Evolutionary conservation across 2,113 vertebrate species (phyloP).

Genomic region (Mionectes macconnelli): DNA sequence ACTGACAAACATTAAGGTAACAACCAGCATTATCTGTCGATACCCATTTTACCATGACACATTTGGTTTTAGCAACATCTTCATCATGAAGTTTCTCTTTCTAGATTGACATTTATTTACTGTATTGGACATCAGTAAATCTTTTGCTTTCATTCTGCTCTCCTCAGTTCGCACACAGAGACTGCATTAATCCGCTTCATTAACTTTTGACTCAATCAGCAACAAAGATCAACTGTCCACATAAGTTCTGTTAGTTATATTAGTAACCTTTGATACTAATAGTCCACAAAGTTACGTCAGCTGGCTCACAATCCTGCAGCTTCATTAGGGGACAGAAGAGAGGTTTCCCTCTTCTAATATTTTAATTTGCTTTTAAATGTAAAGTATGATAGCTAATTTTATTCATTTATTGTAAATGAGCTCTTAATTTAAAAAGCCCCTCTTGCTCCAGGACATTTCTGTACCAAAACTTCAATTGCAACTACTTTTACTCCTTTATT

Average conservation of each 20-base stretch:
- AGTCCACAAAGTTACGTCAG: not conserved
- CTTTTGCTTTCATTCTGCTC: not conserved
- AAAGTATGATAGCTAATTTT: not conserved
- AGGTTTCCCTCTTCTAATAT: not conserved
- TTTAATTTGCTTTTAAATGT: not conserved
- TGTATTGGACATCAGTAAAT: not conserved
- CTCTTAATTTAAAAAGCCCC: not conserved
- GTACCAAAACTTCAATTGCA: not conserved
- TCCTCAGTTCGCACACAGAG: not conserved
- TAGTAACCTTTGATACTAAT: conserved; percentile 11
- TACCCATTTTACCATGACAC: not conserved
- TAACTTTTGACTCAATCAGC: conserved; percentile 21
- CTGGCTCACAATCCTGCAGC: not conserved
- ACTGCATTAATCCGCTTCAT: not conserved
- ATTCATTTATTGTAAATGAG: not conserved
- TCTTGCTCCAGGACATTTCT: not conserved
- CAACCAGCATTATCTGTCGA: not conserved
- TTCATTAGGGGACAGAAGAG: not conserved
- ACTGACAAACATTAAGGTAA: not conserved
- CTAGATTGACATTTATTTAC: not conserved
- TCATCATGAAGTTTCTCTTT: not conserved
- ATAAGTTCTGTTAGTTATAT: not conserved
- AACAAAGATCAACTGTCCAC: not conserved
- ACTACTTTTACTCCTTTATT: not conserved
- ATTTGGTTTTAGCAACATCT: not conserved